Conservation (phyloP, 92 coral and sea anemone species). For the Palythoa heliodiscus region DNA sequence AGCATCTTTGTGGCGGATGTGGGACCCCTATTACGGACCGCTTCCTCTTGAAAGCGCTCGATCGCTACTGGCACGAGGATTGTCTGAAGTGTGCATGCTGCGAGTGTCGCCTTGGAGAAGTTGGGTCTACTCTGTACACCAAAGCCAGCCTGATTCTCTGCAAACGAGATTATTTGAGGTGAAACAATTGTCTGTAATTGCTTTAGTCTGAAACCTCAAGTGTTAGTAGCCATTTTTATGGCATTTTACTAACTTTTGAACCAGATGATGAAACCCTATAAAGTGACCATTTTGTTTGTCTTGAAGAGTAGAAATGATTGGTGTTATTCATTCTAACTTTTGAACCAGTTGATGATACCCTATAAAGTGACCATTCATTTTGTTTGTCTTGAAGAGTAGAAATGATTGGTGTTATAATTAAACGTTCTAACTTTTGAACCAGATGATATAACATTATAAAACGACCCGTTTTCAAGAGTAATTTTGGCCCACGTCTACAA, state of each 20-base stretch:
- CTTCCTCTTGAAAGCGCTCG: constrained; percentile 90
- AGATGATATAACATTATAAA: neutral
- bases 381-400: neutral
- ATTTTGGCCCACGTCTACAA: too few species aligned
- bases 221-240: neutral
- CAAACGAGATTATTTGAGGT: constrained; percentile 94
- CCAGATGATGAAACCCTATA: constrained; percentile 7
- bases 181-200: neutral
- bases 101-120: constrained; percentile 98
- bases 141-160: constrained; percentile 94
- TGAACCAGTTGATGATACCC: constrained; percentile 9
- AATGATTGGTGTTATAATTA: neutral
- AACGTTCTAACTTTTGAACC: neutral
- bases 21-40: constrained; percentile 84
- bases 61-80: constrained; percentile 98
- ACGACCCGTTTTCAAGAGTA: neutral
- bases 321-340: constrained; percentile 11
- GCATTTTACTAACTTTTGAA: neutral
- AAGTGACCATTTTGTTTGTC: constrained; percentile 7
- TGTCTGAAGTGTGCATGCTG: constrained; percentile 98
- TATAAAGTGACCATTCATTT: constrained; percentile 7
- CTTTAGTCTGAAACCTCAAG: neutral
- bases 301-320: constrained; percentile 3
- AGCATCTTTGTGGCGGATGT: constrained; percentile 93
- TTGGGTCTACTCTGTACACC: constrained; percentile 95